Evolutionary conservation across 2,113 vertebrate species (phyloP).

Genomic region (Acanthochromis polyacanthus): DNA sequence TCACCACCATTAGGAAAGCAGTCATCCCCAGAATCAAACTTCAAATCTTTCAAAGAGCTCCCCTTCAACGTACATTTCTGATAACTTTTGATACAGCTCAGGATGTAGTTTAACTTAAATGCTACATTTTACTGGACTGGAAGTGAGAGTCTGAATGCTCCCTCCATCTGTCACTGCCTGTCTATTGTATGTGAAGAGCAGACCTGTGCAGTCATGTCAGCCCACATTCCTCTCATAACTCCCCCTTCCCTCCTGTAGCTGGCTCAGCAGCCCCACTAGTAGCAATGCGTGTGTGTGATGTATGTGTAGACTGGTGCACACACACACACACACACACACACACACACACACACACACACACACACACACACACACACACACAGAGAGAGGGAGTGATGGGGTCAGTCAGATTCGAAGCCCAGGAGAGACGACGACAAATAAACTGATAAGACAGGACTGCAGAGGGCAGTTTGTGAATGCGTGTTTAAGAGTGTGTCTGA

Average conservation of each 20-base stretch:
- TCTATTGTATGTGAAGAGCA: constrained; percentile 39
- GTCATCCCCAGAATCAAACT: neutral
- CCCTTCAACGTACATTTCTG: neutral
- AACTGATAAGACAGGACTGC: constrained; percentile 27
- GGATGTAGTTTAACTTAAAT: neutral
- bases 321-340: constrained; percentile 15
- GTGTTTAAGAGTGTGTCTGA: constrained; percentile 10
- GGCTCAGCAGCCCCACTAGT: constrained; percentile 35
- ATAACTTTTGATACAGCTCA: neutral
- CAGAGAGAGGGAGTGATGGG: constrained; percentile 4
- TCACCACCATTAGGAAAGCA: constrained; percentile 5
- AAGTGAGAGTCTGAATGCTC: constrained; percentile 1
- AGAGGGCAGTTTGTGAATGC: constrained; percentile 14
- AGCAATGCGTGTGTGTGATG: constrained; percentile 1
- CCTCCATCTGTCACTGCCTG: constrained; percentile 38
- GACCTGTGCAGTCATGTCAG: constrained; percentile 65
- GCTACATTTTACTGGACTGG: neutral
- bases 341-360: constrained; percentile 15
- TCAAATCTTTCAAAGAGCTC: neutral
- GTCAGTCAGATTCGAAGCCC: constrained; percentile 21
- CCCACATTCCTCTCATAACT: constrained; percentile 67
- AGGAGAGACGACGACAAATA: constrained; percentile 38
- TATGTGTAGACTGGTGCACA: constrained; percentile 8
- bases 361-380: constrained; percentile 15
- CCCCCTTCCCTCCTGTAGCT: constrained; percentile 25